These are phyloP conservation scores for Coptotermes formosanus DNA, from an alignment of 1,140 invertebrate species.

Conservation along the genomic window DNA sequence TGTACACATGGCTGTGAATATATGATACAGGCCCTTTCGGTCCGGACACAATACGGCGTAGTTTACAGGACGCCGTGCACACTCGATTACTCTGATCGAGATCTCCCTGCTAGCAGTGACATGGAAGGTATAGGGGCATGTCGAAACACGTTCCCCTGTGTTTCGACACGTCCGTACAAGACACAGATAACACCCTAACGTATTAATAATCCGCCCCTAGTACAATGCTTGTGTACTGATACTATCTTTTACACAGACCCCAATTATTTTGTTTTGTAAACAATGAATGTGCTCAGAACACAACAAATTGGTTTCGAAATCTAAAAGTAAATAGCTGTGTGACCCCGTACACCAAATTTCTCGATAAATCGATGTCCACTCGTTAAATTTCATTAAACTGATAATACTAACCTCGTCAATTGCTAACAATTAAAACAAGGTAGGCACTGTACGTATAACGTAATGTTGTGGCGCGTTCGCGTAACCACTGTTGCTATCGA, in stretches of 20 bases:
- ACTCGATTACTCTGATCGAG: slow-evolving; percentile 1
- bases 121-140: neutral
- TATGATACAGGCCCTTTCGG: neutral
- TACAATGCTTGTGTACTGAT: neutral
- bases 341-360: too few species aligned
- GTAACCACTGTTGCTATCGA: too few species aligned
- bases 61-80: neutral
- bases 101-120: neutral
- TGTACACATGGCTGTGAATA: neutral
- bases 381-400: too few species aligned
- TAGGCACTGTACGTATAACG: too few species aligned
- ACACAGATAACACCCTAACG: neutral
- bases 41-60: neutral
- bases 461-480: too few species aligned
- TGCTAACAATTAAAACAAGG: too few species aligned
- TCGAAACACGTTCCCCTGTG: neutral
- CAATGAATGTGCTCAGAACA: neutral
- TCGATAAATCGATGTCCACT: too few species aligned
- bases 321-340: too few species aligned
- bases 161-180: neutral
- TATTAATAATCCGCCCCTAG: slow-evolving; percentile 12
- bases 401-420: too few species aligned
- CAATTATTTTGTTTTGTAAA: neutral
- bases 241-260: neutral
- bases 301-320: neutral